Evolutionary conservation across 1,140 invertebrate species (phyloP).

Genomic region (Myzus persicae): DNA sequence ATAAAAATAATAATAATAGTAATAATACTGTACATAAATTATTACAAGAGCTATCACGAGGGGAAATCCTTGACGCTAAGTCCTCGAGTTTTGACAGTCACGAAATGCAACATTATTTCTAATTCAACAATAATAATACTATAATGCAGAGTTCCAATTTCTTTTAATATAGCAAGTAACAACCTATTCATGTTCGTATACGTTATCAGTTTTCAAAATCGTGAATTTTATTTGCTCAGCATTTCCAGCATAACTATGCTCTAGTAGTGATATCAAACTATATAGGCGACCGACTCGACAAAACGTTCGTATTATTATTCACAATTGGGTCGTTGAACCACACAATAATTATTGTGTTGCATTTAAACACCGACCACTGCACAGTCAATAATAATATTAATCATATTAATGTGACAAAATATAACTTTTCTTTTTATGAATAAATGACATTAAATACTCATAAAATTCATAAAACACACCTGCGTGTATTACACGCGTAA

Average conservation of each 20-base stretch:
- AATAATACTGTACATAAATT: neutral
- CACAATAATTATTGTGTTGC: neutral
- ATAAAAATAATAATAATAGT: neutral
- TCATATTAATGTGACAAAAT: neutral
- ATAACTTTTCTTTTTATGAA: neutral
- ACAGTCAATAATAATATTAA: neutral
- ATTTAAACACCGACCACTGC: neutral
- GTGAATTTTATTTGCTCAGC: neutral
- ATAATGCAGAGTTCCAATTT: neutral
- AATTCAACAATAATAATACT: neutral
- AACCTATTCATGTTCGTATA: neutral
- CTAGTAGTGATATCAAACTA: neutral
- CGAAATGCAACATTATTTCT: constrained; percentile 18
- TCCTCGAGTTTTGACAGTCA: constrained; percentile 37
- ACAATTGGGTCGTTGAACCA: neutral
- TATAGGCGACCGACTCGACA: neutral
- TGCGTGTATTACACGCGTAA: too few species aligned
- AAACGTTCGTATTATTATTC: neutral
- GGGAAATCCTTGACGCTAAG: neutral
- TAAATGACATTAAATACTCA: neutral
- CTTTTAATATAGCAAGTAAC: neutral
- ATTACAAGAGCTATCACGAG: neutral
- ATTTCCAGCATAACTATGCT: too few species aligned
- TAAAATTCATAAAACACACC: neutral
- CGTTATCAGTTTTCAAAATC: constrained; percentile 6